These are phyloP conservation scores for Neoniphon sammara DNA, from an alignment of 2,797 vertebrate species.

Conservation along the genomic window DNA sequence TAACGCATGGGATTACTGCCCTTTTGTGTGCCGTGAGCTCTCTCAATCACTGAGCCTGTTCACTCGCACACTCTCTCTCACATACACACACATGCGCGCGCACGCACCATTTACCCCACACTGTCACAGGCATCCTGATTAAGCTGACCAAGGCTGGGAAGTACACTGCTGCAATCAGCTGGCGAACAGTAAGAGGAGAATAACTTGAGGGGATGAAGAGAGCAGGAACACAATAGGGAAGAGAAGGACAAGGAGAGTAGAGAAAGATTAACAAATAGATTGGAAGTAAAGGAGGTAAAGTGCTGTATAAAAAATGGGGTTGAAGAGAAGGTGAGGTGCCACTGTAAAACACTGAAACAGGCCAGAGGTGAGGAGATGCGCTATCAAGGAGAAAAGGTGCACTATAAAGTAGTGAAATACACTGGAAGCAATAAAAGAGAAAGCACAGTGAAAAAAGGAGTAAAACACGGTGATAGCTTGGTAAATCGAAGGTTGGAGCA, in stretches of 20 bases:
- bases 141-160: slow-evolving; percentile 62
- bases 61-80: slow-evolving; percentile 7
- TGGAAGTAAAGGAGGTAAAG: slow-evolving; percentile 29
- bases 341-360: slow-evolving; percentile 47
- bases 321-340: slow-evolving; percentile 28
- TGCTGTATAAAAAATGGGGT: slow-evolving; percentile 28
- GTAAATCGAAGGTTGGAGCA: slow-evolving; percentile 33
- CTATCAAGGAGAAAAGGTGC: not conserved
- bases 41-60: slow-evolving; percentile 71
- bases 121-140: slow-evolving; percentile 64
- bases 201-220: slow-evolving; percentile 33
- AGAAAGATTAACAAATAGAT: slow-evolving; percentile 26
- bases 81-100: slow-evolving; percentile 28
- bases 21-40: slow-evolving; percentile 75
- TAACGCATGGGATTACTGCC: slow-evolving; percentile 79
- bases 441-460: slow-evolving; percentile 42
- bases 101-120: slow-evolving; percentile 66
- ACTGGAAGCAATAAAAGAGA: slow-evolving; percentile 36
- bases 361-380: slow-evolving; percentile 42
- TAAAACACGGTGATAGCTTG: slow-evolving; percentile 15
- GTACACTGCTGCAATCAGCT: slow-evolving; percentile 66
- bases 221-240: slow-evolving; percentile 3
- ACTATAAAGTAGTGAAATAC: slow-evolving; percentile 37
- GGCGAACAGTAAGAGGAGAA: slow-evolving; percentile 43
- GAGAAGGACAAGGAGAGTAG: not conserved